Conservation (phyloP, 2,797 vertebrate species). For the Psittacula derbiana region DNA sequence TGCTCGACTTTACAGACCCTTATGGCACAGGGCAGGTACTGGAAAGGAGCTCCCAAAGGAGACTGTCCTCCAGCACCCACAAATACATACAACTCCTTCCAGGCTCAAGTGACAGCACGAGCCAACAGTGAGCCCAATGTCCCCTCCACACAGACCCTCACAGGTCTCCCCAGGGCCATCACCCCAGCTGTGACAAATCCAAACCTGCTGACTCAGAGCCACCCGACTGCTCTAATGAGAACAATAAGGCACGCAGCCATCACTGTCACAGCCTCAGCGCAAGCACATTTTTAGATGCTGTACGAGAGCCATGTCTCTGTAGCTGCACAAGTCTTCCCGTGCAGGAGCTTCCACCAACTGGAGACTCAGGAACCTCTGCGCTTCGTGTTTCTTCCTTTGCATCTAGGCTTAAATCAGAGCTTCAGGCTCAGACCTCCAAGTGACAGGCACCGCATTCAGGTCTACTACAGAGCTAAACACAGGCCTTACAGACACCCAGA, state of each 20-base stretch:
- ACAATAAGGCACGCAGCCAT: conserved; percentile 12
- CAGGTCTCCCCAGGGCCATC: not conserved
- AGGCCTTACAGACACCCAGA: not conserved
- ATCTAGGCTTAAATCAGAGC: not conserved
- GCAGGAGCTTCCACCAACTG: not conserved
- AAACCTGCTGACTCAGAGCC: conserved; percentile 57
- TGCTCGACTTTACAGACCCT: not conserved
- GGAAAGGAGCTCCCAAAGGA: not conserved
- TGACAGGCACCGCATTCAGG: not conserved
- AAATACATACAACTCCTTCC: not conserved
- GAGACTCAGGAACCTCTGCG: not conserved
- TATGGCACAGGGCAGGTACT: not conserved
- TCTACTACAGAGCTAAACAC: not conserved
- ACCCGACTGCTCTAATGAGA: not conserved
- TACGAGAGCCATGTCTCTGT: not conserved
- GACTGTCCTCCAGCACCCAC: not conserved
- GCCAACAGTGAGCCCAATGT: rapidly evolving
- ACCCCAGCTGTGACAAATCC: not conserved
- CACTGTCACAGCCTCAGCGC: not conserved
- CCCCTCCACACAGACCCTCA: not conserved
- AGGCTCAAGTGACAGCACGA: not conserved
- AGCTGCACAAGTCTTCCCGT: not conserved
- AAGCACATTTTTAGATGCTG: not conserved
- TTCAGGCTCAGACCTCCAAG: conserved; percentile 5
- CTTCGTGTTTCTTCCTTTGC: not conserved